These are phyloP conservation scores for Calliphora vomitoria DNA, from an alignment of 2,888 invertebrate species.

Conservation along the genomic window DNA sequence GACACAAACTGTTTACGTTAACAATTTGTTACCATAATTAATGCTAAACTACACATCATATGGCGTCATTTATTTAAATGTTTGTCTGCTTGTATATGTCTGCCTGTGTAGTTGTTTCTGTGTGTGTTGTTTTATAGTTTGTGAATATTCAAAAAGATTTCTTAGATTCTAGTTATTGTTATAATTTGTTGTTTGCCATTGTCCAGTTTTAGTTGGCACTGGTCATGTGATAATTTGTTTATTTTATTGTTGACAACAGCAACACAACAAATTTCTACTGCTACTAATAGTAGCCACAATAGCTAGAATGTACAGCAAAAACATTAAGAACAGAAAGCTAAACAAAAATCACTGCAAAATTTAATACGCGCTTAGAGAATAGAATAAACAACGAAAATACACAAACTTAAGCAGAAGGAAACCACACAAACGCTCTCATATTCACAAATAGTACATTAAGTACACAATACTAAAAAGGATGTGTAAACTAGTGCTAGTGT, in stretches of 20 bases:
- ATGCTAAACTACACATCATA: conserved; percentile 69
- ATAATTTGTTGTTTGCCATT: conserved; percentile 61
- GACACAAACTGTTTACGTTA: conserved; percentile 72
- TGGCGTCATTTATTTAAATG: conserved; percentile 65
- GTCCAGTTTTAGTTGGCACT: conserved; percentile 66
- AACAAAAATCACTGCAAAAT: conserved; percentile 56
- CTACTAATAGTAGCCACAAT: conserved; percentile 13
- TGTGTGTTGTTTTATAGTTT: not conserved
- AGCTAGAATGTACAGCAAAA: conserved; percentile 23
- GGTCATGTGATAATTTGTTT: conserved; percentile 74
- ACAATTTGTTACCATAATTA: conserved; percentile 74
- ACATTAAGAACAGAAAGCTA: conserved; percentile 26
- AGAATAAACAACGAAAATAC: conserved; percentile 35
- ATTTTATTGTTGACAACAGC: conserved; percentile 70
- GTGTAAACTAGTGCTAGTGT: not conserved
- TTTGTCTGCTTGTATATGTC: not conserved
- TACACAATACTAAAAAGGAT: conserved; percentile 22
- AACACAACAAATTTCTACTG: not conserved
- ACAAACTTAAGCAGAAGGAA: conserved; percentile 18
- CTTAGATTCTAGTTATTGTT: conserved; percentile 32
- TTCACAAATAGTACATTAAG: not conserved
- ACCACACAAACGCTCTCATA: conserved; percentile 22
- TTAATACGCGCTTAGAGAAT: conserved; percentile 65
- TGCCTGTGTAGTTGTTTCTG: not conserved
- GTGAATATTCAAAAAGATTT: conserved; percentile 45